These are phyloP conservation scores for Ephialtes manifestator DNA, from an alignment of 2,888 invertebrate species.

Conservation along the genomic window DNA sequence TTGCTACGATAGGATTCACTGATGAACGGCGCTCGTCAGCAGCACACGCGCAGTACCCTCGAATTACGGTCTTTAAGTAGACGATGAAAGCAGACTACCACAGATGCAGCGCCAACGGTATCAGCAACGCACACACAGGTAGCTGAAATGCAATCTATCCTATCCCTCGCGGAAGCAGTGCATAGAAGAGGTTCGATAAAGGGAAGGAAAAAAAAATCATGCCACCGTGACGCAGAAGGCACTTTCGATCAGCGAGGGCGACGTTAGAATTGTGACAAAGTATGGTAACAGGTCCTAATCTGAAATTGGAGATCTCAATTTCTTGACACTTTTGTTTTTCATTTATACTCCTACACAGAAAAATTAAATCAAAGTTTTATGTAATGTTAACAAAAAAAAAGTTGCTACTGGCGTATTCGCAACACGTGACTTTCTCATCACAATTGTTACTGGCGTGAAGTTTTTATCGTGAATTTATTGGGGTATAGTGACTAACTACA, in stretches of 20 bases:
- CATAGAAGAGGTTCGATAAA: background rate
- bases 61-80: constrained; percentile 52
- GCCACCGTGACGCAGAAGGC: constrained; percentile 8
- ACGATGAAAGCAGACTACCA: constrained; percentile 38
- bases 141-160: constrained; percentile 21
- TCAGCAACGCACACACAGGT: constrained; percentile 4
- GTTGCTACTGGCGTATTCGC: too few relatives aligned
- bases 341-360: background rate
- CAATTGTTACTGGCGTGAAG: too few relatives aligned
- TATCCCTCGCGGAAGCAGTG: background rate
- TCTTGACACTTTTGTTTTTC: background rate
- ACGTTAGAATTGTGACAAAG: background rate
- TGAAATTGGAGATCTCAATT: background rate
- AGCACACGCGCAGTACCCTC: constrained; percentile 17
- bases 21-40: constrained; percentile 43
- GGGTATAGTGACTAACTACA: too few relatives aligned
- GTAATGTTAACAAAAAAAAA: too few relatives aligned
- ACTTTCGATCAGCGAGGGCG: background rate
- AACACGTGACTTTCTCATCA: too few relatives aligned
- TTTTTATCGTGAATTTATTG: too few relatives aligned
- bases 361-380: too few relatives aligned
- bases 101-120: background rate
- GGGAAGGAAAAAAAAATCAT: background rate
- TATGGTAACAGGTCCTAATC: background rate
- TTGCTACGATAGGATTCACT: constrained; percentile 34